Percentiles rank a stretch among this genome's conserved stretches.
phyloP scores from a whole-genome alignment of 2,888 invertebrate genomes.

The Apamea sordens region DNA sequence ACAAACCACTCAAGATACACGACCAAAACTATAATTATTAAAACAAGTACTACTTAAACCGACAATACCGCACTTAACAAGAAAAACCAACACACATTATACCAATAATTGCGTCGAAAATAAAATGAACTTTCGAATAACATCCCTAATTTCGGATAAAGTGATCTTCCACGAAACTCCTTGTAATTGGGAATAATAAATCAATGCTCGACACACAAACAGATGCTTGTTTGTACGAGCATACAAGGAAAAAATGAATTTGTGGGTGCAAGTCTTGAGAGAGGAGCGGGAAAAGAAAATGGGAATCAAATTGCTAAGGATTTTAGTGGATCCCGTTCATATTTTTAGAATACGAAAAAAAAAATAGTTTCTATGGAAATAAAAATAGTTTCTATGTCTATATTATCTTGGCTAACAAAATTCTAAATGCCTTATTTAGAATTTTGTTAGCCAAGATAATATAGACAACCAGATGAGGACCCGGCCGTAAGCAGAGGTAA shows the following conservation, averaged over 20 bases:
- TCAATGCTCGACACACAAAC: conserved; percentile 73
- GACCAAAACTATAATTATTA: conserved; percentile 28
- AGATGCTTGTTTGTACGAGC: conserved; percentile 68
- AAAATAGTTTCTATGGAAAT: too few relatives aligned
- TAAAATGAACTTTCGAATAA: conserved; percentile 61
- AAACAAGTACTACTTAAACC: conserved; percentile 36
- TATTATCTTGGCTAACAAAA: too few relatives aligned
- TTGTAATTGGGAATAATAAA: conserved; percentile 76
- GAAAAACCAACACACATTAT: conserved; percentile 50
- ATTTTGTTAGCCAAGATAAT: neutral
- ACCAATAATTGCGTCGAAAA: conserved; percentile 54
- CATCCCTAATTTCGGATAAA: conserved; percentile 65
- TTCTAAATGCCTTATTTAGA: too few relatives aligned
- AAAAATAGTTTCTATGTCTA: too few relatives aligned
- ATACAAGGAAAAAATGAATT: conserved; percentile 58
- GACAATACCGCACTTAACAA: conserved; percentile 40
- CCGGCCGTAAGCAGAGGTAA: too few relatives aligned
- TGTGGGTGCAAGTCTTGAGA: conserved; percentile 33
- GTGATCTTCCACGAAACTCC: conserved; percentile 63
- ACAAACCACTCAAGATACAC: neutral
- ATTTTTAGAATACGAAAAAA: neutral
- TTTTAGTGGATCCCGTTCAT: neutral
- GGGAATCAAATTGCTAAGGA: neutral
- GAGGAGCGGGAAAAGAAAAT: conserved; percentile 9
- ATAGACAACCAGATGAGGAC: neutral